Percentiles rank a stretch among this genome's conserved stretches.
These are phyloP conservation scores for Alcedo quadribrachys DNA, from an alignment of 2,797 vertebrate genomes.

Conservation along the genomic window DNA sequence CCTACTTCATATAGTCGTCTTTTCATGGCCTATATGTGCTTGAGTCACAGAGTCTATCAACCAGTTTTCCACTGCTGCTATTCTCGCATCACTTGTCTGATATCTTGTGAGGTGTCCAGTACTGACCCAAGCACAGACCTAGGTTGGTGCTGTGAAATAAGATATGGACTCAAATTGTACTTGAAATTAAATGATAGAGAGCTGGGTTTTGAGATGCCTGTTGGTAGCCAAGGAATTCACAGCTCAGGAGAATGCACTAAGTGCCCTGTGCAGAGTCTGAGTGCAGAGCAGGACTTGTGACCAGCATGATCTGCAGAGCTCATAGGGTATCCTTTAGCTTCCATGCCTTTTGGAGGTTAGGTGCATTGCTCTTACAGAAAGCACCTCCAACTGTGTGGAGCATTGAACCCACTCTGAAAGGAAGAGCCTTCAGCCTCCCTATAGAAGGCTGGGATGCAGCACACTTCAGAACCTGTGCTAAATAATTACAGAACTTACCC, in stretches of 20 bases:
- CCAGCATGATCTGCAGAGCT: background rate
- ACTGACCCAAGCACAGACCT: background rate
- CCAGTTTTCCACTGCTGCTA: background rate
- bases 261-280: background rate
- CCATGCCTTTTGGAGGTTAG: fast-evolving
- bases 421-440: background rate
- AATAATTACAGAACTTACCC: background rate
- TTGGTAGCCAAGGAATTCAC: background rate
- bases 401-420: background rate
- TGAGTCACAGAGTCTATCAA: background rate
- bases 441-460: background rate
- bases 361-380: background rate
- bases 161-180: fast-evolving
- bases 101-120: background rate
- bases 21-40: background rate
- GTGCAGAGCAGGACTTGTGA: background rate
- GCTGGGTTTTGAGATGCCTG: background rate
- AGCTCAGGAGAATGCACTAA: background rate
- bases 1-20: background rate
- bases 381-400: background rate
- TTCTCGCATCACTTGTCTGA: background rate
- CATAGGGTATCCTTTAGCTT: background rate
- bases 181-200: background rate
- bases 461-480: background rate
- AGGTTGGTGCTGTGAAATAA: background rate